Percentiles rank a stretch among this genome's conserved stretches.
phyloP scores from a whole-genome alignment of 2,797 vertebrate genomes.

The Amazona finschi region DNA sequence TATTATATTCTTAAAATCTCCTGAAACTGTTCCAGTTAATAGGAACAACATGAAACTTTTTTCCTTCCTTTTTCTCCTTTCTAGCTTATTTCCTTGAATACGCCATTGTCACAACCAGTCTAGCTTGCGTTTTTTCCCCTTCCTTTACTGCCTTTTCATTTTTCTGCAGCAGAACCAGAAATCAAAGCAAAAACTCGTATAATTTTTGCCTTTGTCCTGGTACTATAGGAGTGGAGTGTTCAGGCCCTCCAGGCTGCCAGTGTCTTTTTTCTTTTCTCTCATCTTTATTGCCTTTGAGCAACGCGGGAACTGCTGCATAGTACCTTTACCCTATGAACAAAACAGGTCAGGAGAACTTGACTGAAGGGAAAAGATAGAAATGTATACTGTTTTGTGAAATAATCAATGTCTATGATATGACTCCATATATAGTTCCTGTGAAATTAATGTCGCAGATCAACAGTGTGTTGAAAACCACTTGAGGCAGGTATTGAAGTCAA shows the following conservation, averaged over 20 bases:
- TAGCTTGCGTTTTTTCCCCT: neutral
- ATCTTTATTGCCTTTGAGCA: neutral
- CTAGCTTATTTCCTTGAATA: neutral
- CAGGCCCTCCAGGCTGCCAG: neutral
- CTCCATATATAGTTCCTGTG: rapidly evolving
- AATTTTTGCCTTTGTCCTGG: neutral
- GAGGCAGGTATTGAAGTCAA: neutral
- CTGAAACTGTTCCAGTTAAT: neutral
- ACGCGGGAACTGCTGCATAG: neutral
- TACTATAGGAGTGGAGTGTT: neutral
- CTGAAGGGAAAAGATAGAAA: neutral
- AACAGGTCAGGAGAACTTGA: neutral
- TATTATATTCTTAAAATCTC: neutral
- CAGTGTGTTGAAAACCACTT: neutral
- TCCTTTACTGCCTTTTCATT: neutral
- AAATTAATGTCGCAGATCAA: neutral
- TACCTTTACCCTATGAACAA: neutral
- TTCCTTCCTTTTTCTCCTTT: neutral
- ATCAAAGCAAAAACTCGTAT: neutral
- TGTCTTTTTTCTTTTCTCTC: neutral
- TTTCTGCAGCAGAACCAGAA: neutral
- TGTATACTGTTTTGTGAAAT: neutral
- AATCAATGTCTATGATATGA: neutral
- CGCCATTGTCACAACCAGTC: neutral
- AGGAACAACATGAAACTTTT: neutral